These are phyloP conservation scores for Rhyacophila brunnea DNA, from an alignment of 1,140 invertebrate species.

Conservation along the genomic window DNA sequence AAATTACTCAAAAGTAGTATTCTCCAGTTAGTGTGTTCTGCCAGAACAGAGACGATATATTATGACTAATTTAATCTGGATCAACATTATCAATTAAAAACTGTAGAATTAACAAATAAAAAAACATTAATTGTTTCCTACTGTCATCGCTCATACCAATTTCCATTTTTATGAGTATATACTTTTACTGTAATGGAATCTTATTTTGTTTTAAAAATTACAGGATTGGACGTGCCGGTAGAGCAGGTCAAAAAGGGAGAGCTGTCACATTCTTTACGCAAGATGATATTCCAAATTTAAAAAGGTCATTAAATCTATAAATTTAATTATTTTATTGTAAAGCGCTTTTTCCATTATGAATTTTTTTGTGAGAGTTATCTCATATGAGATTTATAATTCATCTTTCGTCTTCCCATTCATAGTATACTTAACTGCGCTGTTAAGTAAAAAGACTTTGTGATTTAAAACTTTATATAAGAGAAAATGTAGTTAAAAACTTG, in stretches of 20 bases:
- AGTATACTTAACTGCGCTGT: no score
- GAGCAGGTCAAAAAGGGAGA: slow-evolving; percentile 83
- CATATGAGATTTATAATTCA: no score
- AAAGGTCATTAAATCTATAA: slow-evolving; percentile 72
- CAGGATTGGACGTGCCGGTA: slow-evolving; percentile 81
- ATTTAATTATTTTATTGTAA: no score
- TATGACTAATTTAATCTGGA: not conserved
- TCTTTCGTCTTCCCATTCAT: no score
- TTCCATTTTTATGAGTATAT: not conserved
- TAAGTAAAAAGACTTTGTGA: no score
- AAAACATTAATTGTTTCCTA: not conserved
- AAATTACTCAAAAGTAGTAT: no score
- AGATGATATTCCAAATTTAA: slow-evolving; percentile 78
- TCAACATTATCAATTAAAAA: not conserved
- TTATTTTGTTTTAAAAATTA: slow-evolving; percentile 8
- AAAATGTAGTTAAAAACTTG: no score
- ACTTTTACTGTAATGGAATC: slow-evolving; percentile 2
- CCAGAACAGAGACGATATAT: no score
- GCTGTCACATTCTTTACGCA: slow-evolving; percentile 95
- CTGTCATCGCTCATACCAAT: not conserved
- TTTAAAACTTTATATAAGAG: no score
- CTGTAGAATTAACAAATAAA: not conserved
- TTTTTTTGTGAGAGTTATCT: no score
- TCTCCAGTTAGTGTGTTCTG: no score
- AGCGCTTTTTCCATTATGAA: no score